Conservation (phyloP, 2,888 invertebrate species). For the Brenthis ino region DNA sequence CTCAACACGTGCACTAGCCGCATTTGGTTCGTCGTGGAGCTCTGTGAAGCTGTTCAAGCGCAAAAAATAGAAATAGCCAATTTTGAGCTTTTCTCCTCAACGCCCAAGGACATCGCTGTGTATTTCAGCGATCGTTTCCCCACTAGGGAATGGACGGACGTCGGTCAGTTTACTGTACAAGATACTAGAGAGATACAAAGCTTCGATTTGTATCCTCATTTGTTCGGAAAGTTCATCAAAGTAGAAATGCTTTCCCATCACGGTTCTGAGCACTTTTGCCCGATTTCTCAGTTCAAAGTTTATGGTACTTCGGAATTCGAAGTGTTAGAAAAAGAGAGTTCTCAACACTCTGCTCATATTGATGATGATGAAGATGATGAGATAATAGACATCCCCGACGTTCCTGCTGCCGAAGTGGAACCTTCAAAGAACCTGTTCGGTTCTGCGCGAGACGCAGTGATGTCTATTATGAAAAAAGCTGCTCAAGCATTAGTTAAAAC, state of each 20-base stretch:
- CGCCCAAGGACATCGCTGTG: slow-evolving; percentile 95
- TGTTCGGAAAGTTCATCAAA: slow-evolving; percentile 94
- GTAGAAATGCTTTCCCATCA: slow-evolving; percentile 96
- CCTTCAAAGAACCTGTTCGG: slow-evolving; percentile 89
- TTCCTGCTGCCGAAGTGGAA: slow-evolving; percentile 72
- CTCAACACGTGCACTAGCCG: slow-evolving; percentile 96
- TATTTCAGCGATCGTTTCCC: slow-evolving; percentile 95
- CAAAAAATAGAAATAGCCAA: slow-evolving; percentile 97
- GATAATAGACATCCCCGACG: slow-evolving; percentile 81
- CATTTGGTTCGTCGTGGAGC: slow-evolving; percentile 97
- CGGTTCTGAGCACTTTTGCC: slow-evolving; percentile 98
- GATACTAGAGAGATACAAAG: slow-evolving; percentile 94
- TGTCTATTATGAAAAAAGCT: slow-evolving; percentile 95
- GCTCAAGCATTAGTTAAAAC: slow-evolving; percentile 91
- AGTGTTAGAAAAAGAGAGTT: slow-evolving; percentile 91
- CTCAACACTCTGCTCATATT: slow-evolving; percentile 83
- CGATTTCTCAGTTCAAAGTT: slow-evolving; percentile 96
- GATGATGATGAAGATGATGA: slow-evolving; percentile 87
- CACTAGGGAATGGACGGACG: slow-evolving; percentile 94
- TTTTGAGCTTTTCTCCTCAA: slow-evolving; percentile 98
- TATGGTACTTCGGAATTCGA: slow-evolving; percentile 97
- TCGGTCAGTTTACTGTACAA: slow-evolving; percentile 93
- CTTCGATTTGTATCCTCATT: slow-evolving; percentile 89
- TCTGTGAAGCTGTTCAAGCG: slow-evolving; percentile 98
- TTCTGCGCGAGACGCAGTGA: slow-evolving; percentile 94